phyloP scores from a whole-genome alignment of 2,888 invertebrate species.

The Melanotus villosus region DNA sequence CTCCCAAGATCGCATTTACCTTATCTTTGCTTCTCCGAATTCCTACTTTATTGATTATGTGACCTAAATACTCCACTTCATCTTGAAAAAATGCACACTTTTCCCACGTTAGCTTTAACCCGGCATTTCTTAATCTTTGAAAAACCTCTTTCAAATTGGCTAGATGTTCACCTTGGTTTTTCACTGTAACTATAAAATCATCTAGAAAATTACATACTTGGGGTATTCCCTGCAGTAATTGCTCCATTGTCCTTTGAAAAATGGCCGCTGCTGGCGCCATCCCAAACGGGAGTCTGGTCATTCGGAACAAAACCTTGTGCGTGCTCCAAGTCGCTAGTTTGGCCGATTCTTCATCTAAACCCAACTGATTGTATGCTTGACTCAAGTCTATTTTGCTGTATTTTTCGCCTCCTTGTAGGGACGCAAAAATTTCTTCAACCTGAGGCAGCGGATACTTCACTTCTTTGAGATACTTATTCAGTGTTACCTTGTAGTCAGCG shows the following conservation, averaged over 20 bases:
- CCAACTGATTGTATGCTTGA: slow-evolving; percentile 43
- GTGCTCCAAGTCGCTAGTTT: slow-evolving; percentile 42
- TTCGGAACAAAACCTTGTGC: slow-evolving; percentile 56
- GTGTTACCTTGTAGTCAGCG: slow-evolving; percentile 4
- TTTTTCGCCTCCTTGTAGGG: slow-evolving; percentile 37
- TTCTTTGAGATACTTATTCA: background rate
- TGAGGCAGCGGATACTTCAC: slow-evolving; percentile 39
- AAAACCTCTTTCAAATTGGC: slow-evolving; percentile 30
- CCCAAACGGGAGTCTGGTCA: slow-evolving; percentile 61
- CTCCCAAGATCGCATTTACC: background rate
- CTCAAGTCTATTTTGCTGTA: slow-evolving; percentile 42
- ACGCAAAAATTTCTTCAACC: slow-evolving; percentile 40
- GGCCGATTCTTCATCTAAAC: slow-evolving; percentile 33
- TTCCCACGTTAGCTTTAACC: slow-evolving; percentile 51
- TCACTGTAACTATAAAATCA: too few species aligned
- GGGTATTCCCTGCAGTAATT: slow-evolving; percentile 39
- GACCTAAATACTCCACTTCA: slow-evolving; percentile 56
- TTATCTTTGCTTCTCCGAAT: slow-evolving; percentile 14
- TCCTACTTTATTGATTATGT: slow-evolving; percentile 50
- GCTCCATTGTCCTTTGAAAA: slow-evolving; percentile 57
- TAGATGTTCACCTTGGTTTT: too few species aligned
- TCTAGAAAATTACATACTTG: too few species aligned
- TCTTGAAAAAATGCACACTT: slow-evolving; percentile 58
- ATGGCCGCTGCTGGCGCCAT: slow-evolving; percentile 61
- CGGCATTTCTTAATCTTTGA: slow-evolving; percentile 40